Base-by-base conservation (phyloP, 1,140 invertebrate species). In the Magallana gigas region DNA sequence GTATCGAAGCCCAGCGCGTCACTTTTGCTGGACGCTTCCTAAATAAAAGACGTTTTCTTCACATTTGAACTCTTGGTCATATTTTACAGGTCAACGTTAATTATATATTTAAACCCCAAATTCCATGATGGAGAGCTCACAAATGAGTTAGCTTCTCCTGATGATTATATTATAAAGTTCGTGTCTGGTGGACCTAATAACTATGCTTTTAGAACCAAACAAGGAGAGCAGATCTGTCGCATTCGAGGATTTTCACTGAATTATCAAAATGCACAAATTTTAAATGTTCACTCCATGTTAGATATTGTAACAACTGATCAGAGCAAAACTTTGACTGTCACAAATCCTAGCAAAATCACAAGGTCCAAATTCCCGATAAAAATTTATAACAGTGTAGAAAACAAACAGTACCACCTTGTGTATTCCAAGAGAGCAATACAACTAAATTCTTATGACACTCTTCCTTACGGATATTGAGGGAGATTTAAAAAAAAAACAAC, bases 211-310 rank as follows among this genome's bases (percentile, higher is more conserved):
- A 80, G 36, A 29, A 84, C 84, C 8, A 16, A 23, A 8, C 84
- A 64, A 83, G 85, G 81, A 1, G 12, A 62, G 6, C 9, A 80
- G 16, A 57, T 62, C 9, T 88, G 85, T 62, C 86, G 86, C 36
- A 82, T 88, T n/a, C 82, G 64, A 68, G 88, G 88, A 12, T 86
- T 88, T 60, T 60, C 85, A 48, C 48, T 88, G 12, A 88, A 86
- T 84, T 88, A 83, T 60, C n/a, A 8, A 36, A 86, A 86, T 60
- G 16, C 16, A 56, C 64, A 86, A 85, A 18, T 84, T 9, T 23
- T 86, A 1, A 88, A 86, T 57, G 84, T 86, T 23, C n/a, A 68
- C 8, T 29, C 12, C n/a, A 48, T 88, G 62, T 16, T 58, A 59
- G 82, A 88, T 68, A 62, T 84, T n/a, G 48, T 88, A 8, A 56